Evolutionary conservation across 2,113 vertebrate genomes (phyloP), one percentile per base, ranked within the genome.

Genomic region (Protomyctophum bolini): DNA sequence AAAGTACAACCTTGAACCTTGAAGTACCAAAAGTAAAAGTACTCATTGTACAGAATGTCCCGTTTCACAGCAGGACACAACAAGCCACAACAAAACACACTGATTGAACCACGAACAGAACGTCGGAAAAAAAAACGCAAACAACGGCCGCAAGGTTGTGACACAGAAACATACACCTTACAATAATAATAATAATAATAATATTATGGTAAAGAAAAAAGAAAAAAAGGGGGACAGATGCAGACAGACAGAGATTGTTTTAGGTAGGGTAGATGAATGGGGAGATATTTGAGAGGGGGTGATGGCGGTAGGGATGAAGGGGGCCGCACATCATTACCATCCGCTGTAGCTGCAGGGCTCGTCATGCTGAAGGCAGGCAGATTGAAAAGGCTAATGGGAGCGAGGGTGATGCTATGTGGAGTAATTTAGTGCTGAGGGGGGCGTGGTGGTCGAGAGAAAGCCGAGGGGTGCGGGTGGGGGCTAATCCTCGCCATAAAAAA

Each of bases 351-450:
- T 84, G 73, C 80, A 67, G 87, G 91, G 80, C 84, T 82, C 77
- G 78, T 90, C 87, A 68, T 86, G 89, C 82, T 92, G 86, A 93
- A 93, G 91, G 91, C 83, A 93, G 90, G 84, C 87, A 87, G 89
- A 92, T 92, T 93, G 87, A 93, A 88, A 76, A 80, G 85, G 79
- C 70, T 90, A 85, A 84, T 89, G 86, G 87, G 88, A 86, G 84
- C 70, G 69, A 85, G 87, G 81, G 81, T 91, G 89, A 90, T 91
- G 89, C 88, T 81, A 82, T 89, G 92, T 84, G 72, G 83, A 82
- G 83, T 90, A 88, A 92, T 91, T 88, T 89, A 88, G 84, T 82
- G 83, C 87, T 7, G 50, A 70, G 67, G 77, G 33, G 87, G 88
- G 86, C 51, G 79, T 83, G 88, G 77, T 76, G 47, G 63, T 64